phyloP scores from a whole-genome alignment of 2,888 invertebrate genomes.

The Calephelis perditalis region DNA sequence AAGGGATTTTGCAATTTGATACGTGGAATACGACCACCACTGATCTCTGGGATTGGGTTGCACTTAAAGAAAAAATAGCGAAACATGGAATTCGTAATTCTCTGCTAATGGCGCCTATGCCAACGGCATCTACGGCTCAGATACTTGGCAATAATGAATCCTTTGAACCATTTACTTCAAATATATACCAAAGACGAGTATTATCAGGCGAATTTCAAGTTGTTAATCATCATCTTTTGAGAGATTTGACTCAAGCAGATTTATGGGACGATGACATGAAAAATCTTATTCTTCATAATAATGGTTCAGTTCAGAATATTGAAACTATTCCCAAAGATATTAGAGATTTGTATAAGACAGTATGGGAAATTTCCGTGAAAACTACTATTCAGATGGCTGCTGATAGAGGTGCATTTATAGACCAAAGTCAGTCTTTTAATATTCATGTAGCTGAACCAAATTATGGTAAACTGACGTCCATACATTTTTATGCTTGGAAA shows the following conservation, averaged over 20 bases:
- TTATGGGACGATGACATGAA: conserved; percentile 98
- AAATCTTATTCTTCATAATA: conserved; percentile 92
- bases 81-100: conserved; percentile 96
- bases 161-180: conserved; percentile 98
- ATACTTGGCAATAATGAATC: conserved; percentile 99
- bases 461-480: conserved; percentile 95
- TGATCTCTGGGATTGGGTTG: conserved; percentile 92
- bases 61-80: conserved; percentile 89
- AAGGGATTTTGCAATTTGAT: conserved; percentile 96
- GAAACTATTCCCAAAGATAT: conserved; percentile 90
- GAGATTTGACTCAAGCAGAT: conserved; percentile 93
- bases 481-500: conserved; percentile 99
- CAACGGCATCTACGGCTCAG: conserved; percentile 99
- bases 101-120: conserved; percentile 97
- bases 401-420: conserved; percentile 98
- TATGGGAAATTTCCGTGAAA: conserved; percentile 98
- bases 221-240: conserved; percentile 96
- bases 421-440: conserved; percentile 99
- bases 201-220: conserved; percentile 97
- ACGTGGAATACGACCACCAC: conserved; percentile 97
- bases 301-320: conserved; percentile 95
- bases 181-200: conserved; percentile 96
- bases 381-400: conserved; percentile 97
- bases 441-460: conserved; percentile 97
- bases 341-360: conserved; percentile 94